Conservation (phyloP, 2,113 vertebrate genomes). For the Empidonax alnorum region DNA sequence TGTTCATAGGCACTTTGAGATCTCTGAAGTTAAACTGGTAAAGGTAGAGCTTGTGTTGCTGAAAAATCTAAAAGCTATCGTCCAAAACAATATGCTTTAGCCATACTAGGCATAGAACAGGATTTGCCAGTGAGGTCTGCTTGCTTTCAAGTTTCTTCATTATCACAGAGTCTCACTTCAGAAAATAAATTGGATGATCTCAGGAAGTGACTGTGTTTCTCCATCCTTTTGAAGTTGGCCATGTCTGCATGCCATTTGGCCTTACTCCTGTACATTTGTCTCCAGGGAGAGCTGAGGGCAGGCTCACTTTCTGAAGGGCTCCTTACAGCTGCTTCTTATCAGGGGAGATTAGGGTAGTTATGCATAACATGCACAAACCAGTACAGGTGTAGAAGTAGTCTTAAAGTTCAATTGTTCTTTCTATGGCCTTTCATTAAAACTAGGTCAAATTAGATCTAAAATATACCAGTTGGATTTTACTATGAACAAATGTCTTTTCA, state of each 20-base stretch:
- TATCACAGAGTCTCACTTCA: not conserved
- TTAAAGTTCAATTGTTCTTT: not conserved
- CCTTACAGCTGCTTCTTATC: not conserved
- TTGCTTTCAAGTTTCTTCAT: not conserved
- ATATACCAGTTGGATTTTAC: not conserved
- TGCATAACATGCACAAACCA: not conserved
- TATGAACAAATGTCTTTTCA: not conserved
- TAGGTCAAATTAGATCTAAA: not conserved
- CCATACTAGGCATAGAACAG: not conserved
- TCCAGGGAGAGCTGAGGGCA: not conserved
- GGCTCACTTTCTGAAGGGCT: not conserved
- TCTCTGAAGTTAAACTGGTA: not conserved
- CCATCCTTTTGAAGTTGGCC: not conserved
- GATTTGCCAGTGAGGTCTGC: not conserved
- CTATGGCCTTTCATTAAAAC: not conserved
- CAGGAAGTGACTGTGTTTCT: not conserved
- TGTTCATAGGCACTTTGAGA: not conserved
- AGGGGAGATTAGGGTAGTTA: not conserved
- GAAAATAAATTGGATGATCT: not conserved
- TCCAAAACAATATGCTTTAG: not conserved
- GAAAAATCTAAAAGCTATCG: not conserved
- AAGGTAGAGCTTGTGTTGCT: not conserved
- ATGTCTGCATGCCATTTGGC: not conserved
- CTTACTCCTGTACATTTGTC: not conserved
- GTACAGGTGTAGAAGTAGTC: not conserved